Evolutionary conservation across 2,797 vertebrate genomes (phyloP), one percentile per base, ranked within the genome.

Genomic region (Peromyscus eremicus): DNA sequence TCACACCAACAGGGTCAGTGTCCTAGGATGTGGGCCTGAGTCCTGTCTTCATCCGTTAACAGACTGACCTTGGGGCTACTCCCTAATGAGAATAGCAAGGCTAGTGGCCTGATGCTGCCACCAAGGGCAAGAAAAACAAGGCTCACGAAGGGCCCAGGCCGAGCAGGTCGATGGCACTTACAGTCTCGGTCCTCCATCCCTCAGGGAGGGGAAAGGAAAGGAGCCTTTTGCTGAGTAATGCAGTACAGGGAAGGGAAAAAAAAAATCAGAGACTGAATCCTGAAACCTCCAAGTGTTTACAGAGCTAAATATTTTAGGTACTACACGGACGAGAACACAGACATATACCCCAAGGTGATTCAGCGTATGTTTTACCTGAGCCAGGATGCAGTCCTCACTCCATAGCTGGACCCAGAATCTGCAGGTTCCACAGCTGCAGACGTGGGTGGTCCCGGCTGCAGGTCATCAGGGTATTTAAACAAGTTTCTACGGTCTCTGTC

Each of bases 211-310:
- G n/a, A 64, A 49, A 27, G 37, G 46, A 80, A 57, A 75, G 6
- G 60, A 37, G 49, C 64, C 6, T 86, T 94, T 92, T 94, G 92
- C 95, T 97, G 97, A 95, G 94, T 95, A 95, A 96, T 2, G 40
- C 60, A 80, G 46, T 82, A 1, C 29, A 75, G 70, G 89, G 86
- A 89, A 89, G 21, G 62, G 21, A 49, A 49, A 64, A 87, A 64
- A 87, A 27, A 37, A 6, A 37, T 66, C 75, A 60, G 86, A 76
- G 62, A 95, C n/a, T 21, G 32, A 70, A 81, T 89, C 62, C 91
- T 76, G 73, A 77, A 62, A 64, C 68, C 87, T 7, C 12, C 57
- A 3, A 52, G 64, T n/a, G 0, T 66, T 43, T 66, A 27, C 71
- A 73, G 57, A 49, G 7, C 89, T 94, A 87, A 92, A 80, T 62